Evolutionary conservation across 2,797 vertebrate species (phyloP).

Genomic region (Siniperca undulata): DNA sequence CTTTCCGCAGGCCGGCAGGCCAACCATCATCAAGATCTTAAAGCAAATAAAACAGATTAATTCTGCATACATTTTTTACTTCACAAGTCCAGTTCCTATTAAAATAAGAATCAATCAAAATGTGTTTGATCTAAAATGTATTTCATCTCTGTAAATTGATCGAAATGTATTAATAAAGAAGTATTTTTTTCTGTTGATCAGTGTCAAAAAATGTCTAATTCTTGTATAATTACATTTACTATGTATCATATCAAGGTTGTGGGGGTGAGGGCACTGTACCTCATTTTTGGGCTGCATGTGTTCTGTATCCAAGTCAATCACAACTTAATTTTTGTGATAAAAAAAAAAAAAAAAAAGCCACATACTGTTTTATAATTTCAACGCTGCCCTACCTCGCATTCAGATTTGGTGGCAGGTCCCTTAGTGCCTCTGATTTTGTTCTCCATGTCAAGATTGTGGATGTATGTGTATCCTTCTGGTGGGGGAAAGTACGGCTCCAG

Average conservation of each 20-base stretch:
- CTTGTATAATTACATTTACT: too few species aligned
- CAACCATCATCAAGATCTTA: conserved; percentile 97
- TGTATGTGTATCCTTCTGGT: conserved; percentile 90
- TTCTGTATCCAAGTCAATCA: not conserved
- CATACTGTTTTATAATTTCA: not conserved
- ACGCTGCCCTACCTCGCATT: conserved; percentile 88
- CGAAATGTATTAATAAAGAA: not conserved
- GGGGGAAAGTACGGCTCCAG: conserved; percentile 86
- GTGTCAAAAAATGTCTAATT: not conserved
- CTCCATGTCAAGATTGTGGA: conserved; percentile 87
- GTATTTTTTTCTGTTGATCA: not conserved
- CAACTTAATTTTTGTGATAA: not conserved
- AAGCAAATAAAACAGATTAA: not conserved
- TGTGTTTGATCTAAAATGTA: not conserved
- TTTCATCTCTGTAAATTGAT: not conserved
- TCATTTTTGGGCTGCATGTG: not conserved
- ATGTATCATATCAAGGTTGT: not conserved
- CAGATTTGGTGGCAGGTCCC: conserved; percentile 90
- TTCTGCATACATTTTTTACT: not conserved
- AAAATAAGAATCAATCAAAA: not conserved
- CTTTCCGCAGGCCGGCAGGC: conserved; percentile 94
- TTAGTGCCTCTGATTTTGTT: conserved; percentile 88
- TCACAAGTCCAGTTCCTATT: not conserved
- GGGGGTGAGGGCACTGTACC: too few species aligned
- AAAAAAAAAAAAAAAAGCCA: not conserved